phyloP scores from a whole-genome alignment of 1,140 invertebrate species.

The Homalodisca vitripennis region DNA sequence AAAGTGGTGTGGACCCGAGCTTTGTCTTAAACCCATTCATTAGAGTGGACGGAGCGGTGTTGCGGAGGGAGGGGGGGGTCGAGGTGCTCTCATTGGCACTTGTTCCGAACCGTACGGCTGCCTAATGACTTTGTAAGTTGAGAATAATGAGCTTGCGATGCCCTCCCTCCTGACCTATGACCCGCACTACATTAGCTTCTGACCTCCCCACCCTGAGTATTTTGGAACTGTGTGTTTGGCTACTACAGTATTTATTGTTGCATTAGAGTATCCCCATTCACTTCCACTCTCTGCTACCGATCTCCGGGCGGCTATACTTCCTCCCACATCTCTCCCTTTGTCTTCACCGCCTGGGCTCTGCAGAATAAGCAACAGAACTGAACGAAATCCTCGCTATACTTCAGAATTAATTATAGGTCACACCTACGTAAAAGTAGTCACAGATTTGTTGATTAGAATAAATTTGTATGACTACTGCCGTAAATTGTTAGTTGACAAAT shows the following conservation, averaged over 20 bases:
- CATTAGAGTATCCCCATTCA: conserved; percentile 13
- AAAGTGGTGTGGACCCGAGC: conserved; percentile 16
- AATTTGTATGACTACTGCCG: too few species aligned
- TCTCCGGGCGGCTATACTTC: too few species aligned
- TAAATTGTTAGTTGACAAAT: too few species aligned
- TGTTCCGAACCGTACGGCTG: conserved; percentile 30
- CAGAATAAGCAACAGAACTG: too few species aligned
- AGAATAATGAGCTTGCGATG: conserved; percentile 37
- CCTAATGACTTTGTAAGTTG: conserved; percentile 39
- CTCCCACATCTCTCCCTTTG: too few species aligned
- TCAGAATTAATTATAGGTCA: too few species aligned
- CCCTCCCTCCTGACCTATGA: conserved; percentile 32
- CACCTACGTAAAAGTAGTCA: too few species aligned
- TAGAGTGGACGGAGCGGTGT: conserved; percentile 1
- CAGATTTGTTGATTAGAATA: too few species aligned
- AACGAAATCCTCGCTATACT: too few species aligned
- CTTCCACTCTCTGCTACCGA: conserved; percentile 13
- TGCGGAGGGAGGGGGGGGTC: too few species aligned
- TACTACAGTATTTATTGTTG: conserved; percentile 19
- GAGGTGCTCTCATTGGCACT: conserved; percentile 34
- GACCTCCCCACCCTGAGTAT: conserved; percentile 10
- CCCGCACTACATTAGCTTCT: conserved; percentile 30
- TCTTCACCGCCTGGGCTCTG: too few species aligned
- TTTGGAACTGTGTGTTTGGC: conserved; percentile 23
- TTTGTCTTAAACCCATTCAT: conserved; percentile 21